Base-by-base conservation (phyloP, 2,888 invertebrate species). In the Ochropleura plecta region DNA sequence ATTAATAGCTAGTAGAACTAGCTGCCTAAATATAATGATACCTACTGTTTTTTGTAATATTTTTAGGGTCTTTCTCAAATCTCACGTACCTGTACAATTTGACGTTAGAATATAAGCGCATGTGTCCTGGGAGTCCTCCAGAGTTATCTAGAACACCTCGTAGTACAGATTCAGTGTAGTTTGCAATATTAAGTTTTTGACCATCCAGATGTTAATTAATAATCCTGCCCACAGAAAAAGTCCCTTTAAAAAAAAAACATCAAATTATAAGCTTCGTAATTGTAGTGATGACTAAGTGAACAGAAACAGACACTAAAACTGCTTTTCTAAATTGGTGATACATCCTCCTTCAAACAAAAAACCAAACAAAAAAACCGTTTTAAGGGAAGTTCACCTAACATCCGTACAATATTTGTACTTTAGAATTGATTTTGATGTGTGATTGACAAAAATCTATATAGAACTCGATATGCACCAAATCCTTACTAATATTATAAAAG, bases 71-170 rank as follows among this genome's bases (percentile, higher is more conserved):
- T 48, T 12, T 16, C n/a, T 49, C 20, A 64, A 48, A 12, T 66
- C 8, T 12, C 6, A 12, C n/a, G 14, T 7, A 70, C 70, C 70
- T 44, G 70, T 40, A 53, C 66, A 66, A 30, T 71, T 66, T 46
- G 67, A 55, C 10, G n/a, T 12, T 5, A 55, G 46, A 46, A 66
- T 71, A 55, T 66, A 46, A n/a, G 40, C 44, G n/a, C 67, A 71
- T 55, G 16, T 40, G 14, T 66, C 66, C n/a, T 71, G 70, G 9
- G 70, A 55, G 10, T 71, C 16, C 14, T 66, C 67, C n/a, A 71
- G 16, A 40, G 70, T 53, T n/a, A 16, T n/a, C 10, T 66, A 71
- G 12, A 71, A 71, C 0, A 7, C 49, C 20, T 70, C 69, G 48
- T 48, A 70, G 16, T 70, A 48, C 3, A 63, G 40, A 63, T 53